Conservation (phyloP, 2,113 vertebrate species). For the Cygnus buccinator region DNA sequence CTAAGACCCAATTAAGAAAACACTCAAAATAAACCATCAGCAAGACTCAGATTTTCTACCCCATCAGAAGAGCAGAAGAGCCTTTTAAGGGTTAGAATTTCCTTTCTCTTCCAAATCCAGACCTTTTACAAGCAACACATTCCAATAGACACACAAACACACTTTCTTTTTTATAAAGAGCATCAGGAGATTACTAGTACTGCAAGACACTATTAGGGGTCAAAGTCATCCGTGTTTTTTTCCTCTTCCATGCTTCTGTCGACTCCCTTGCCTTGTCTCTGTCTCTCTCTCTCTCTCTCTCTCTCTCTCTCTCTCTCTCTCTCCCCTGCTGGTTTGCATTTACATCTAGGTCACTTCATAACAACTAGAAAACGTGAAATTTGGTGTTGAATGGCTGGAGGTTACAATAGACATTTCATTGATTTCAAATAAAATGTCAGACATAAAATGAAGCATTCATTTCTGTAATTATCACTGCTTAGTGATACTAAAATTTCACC, state of each 20-base stretch:
- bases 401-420: constrained; percentile 8
- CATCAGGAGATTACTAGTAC: neutral
- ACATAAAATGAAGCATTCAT: constrained; percentile 7
- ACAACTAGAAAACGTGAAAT: neutral
- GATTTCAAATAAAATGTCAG: constrained; percentile 53
- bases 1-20: neutral
- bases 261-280: neutral
- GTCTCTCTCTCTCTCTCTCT: neutral
- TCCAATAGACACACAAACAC: neutral
- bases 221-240: neutral
- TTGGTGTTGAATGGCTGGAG: neutral
- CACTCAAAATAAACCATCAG: neutral
- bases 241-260: neutral
- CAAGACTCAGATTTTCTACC: neutral
- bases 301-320: neutral
- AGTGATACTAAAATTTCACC: constrained; percentile 1
- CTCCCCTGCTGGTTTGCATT: neutral
- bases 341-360: neutral
- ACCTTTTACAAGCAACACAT: neutral
- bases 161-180: neutral
- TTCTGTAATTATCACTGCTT: constrained; percentile 38
- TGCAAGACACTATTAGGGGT: neutral
- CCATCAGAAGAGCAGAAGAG: neutral
- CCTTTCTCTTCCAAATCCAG: neutral
- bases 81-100: neutral